These are phyloP conservation scores for Halocynthia aurantium DNA, from an alignment of 23 tunicate genomes.

Conservation along the genomic window DNA sequence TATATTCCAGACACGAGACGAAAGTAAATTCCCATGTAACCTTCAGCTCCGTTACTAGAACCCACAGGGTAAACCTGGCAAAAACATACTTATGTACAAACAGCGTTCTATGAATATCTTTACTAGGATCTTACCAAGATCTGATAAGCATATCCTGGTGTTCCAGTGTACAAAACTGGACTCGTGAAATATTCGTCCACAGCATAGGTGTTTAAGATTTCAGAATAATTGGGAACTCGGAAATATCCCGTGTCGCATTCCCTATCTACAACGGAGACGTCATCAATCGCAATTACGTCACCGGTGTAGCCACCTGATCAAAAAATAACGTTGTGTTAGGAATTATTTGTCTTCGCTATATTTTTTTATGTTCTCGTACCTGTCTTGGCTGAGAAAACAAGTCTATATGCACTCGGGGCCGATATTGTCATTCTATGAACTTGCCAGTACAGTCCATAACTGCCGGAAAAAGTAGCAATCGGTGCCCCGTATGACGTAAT, in stretches of 20 bases:
- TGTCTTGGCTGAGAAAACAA: conserved; percentile 15
- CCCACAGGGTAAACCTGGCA: conserved; percentile 75
- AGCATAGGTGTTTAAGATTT: conserved; percentile 14
- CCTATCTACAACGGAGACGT: conserved; percentile 16
- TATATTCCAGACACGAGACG: conserved; percentile 51
- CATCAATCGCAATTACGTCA: not conserved
- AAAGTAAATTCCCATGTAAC: conserved; percentile 59
- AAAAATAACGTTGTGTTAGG: not conserved
- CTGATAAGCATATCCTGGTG: conserved; percentile 76
- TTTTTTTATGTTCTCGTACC: not conserved
- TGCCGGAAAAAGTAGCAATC: conserved; percentile 4
- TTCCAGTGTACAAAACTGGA: conserved; percentile 50
- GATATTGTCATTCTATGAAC: conserved; percentile 25
- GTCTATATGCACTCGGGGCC: conserved; percentile 7
- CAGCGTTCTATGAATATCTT: not conserved
- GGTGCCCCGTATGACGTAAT: conserved; percentile 15
- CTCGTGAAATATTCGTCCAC: conserved; percentile 41
- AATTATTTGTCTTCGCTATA: not conserved
- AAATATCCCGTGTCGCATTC: conserved; percentile 76
- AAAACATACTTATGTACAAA: not conserved
- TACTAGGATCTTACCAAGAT: conserved; percentile 40
- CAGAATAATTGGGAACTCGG: conserved; percentile 31
- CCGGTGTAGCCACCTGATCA: not conserved
- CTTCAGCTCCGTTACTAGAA: conserved; percentile 21
- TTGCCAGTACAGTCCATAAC: not conserved